Base-by-base conservation (phyloP, 2,113 vertebrate species). In the Anseranas semipalmata region DNA sequence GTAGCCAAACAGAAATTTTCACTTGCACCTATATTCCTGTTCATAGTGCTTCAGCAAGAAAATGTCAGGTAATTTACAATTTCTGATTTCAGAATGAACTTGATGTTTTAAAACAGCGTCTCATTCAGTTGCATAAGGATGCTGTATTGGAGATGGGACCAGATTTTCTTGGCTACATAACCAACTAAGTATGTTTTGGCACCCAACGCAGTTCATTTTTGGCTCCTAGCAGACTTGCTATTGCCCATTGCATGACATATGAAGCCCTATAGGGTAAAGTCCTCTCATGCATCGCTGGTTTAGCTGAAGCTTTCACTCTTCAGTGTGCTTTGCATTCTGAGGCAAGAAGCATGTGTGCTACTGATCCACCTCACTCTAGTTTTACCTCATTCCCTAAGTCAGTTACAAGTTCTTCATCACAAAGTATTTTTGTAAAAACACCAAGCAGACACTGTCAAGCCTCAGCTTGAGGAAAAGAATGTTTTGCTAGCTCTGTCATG, bases 361-460 rank as follows among this genome's bases (percentile, higher is more conserved):
- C 32, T 67, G 56, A 84, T 78, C 52, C 73, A 39, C 56, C 65
- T 86, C 45, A 7, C 24, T 58, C 5, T 4, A 35, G 25, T 74
- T 91, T 75, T 91, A n/a, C 52, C 43, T 73, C 58, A 32, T 85
- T 87, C 66, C n/a, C 48, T 66, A 39, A 83, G 58, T 83, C 85
- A 88, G 62, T 76, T 85, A 17, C 7, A 50, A 88, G 65, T 62
- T 92, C 78, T 91, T 82, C 63, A 39, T 95, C 84, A 71, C 25
- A 21, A 18, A 28, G 35, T 87, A 92, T 89, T 95, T 95, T 95
- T 95, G 52, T 78, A 84, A 95, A 92, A 81, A 55, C 35, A 85
- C 50, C 43, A 21, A 81, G 65, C n/a, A 43, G 60, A 87, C 46
- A 48, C 73, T 89, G 76, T 65, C 30, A 4, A 89, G 76, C 89